These are phyloP conservation scores for Pollenia labialis DNA, from an alignment of 2,888 invertebrate species.

Conservation along the genomic window DNA sequence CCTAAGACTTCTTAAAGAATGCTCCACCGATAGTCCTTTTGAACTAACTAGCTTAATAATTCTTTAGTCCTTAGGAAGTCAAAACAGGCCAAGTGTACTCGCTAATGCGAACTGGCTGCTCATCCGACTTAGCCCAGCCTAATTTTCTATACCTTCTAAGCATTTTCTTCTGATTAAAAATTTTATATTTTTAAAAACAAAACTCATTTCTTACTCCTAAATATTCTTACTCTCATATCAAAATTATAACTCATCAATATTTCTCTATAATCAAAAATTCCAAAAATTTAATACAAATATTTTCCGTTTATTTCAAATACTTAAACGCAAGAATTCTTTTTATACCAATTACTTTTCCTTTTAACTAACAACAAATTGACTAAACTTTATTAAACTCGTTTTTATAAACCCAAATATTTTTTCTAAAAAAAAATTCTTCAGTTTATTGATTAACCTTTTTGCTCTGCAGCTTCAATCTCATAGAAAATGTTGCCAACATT, in stretches of 20 bases:
- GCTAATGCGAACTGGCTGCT: too few species aligned
- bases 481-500: constrained; percentile 28
- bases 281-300: not conserved
- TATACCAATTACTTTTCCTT: not conserved
- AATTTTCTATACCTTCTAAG: too few species aligned
- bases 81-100: too few species aligned
- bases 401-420: constrained; percentile 49
- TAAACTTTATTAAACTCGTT: constrained; percentile 28
- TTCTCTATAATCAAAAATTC: not conserved
- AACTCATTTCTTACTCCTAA: too few species aligned
- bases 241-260: not conserved
- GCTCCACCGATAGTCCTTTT: too few species aligned
- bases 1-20: too few species aligned
- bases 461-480: not conserved
- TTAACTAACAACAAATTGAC: not conserved
- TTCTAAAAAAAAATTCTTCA: constrained; percentile 3
- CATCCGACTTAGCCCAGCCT: too few species aligned
- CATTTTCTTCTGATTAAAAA: too few species aligned
- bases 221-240: too few species aligned
- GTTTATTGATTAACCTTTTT: constrained; percentile 58
- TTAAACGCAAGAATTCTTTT: not conserved
- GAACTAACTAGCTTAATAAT: too few species aligned
- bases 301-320: not conserved
- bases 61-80: too few species aligned
- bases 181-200: too few species aligned